Percentiles rank a stretch among this genome's conserved stretches.
Evolutionary conservation across 2,113 vertebrate genomes (phyloP).

Genomic region (Chloroceryle aenea): DNA sequence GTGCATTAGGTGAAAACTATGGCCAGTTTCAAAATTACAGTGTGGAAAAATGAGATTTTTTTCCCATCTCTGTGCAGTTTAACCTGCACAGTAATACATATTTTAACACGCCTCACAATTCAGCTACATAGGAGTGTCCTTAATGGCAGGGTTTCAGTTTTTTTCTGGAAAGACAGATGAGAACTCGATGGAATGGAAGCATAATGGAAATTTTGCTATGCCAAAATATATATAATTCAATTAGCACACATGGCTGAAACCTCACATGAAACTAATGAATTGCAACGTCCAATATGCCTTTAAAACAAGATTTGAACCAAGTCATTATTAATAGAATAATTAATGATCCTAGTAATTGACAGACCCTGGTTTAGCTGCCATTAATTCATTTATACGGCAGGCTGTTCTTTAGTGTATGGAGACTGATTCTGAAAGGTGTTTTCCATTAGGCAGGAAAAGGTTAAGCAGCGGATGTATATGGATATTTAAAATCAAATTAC

Average conservation of each 20-base stretch:
- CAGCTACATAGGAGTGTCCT: neutral
- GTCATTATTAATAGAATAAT: constrained; percentile 64
- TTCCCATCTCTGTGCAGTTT: neutral
- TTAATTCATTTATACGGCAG: constrained; percentile 26
- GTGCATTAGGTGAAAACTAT: neutral
- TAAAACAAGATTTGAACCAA: constrained; percentile 63
- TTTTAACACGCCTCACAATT: neutral
- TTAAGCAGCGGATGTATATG: neutral
- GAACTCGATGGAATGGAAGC: neutral
- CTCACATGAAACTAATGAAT: constrained; percentile 66
- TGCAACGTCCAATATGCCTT: constrained; percentile 55
- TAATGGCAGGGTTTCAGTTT: neutral
- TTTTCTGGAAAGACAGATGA: constrained; percentile 21
- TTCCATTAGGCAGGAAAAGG: neutral
- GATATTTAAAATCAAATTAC: neutral
- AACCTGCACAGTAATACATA: neutral
- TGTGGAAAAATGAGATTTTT: neutral
- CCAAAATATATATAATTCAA: neutral
- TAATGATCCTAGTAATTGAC: constrained; percentile 65
- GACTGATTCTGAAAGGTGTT: neutral
- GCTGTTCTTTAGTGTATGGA: neutral
- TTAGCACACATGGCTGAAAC: constrained; percentile 53
- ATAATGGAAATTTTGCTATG: neutral
- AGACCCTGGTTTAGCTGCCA: constrained; percentile 24
- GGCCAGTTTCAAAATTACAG: neutral